Evolutionary conservation across 2,797 vertebrate genomes (phyloP).

Genomic region (Premnoplex brunnescens): DNA sequence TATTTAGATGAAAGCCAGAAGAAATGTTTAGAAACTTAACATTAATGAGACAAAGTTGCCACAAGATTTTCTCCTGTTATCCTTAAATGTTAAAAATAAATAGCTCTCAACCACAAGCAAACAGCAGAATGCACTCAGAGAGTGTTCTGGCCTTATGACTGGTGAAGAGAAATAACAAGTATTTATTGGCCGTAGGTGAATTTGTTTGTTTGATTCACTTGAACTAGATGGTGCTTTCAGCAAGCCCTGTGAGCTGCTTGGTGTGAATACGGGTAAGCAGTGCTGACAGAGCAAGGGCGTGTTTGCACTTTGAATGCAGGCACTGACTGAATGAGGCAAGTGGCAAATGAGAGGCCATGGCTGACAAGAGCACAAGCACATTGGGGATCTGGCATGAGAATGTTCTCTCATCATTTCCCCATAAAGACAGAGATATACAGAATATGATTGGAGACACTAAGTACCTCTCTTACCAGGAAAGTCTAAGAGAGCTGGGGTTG

Average conservation of each 20-base stretch:
- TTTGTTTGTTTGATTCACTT: not conserved
- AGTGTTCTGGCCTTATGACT: not conserved
- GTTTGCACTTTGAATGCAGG: not conserved
- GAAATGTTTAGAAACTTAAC: not conserved
- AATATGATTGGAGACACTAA: not conserved
- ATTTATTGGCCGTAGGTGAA: not conserved
- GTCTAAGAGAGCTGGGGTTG: not conserved
- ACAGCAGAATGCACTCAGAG: not conserved
- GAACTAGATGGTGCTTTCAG: not conserved
- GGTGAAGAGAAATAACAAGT: not conserved
- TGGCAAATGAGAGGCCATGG: not conserved
- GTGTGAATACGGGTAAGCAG: not conserved
- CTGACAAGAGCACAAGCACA: not conserved
- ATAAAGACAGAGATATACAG: not conserved
- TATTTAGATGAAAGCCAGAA: conserved; percentile 1
- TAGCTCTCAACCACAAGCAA: not conserved
- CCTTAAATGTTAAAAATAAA: not conserved
- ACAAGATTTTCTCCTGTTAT: not conserved
- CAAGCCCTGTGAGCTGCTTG: not conserved
- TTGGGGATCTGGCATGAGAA: not conserved
- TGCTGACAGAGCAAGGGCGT: not conserved
- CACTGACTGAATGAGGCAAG: not conserved
- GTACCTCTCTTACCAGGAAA: too few species aligned
- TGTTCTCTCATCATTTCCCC: not conserved
- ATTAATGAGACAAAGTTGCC: not conserved